These are phyloP conservation scores for Brachypterus glaber DNA, from an alignment of 2,888 invertebrate species.

Conservation along the genomic window DNA sequence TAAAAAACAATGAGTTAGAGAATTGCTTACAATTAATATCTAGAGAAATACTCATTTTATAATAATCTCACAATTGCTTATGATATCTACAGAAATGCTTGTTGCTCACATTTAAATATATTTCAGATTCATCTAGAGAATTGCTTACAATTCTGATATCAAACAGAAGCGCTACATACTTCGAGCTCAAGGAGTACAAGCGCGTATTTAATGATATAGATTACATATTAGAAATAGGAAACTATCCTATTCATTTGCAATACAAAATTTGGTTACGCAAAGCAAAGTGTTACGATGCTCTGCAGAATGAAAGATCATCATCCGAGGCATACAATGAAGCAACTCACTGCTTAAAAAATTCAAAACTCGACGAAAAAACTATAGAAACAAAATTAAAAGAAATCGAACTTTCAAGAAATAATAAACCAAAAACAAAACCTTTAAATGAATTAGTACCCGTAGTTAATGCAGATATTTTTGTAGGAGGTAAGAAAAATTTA, in stretches of 20 bases:
- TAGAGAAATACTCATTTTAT: no score
- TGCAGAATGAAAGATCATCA: slow-evolving; percentile 57
- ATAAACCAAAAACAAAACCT: slow-evolving; percentile 38
- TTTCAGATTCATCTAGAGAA: slow-evolving; percentile 40
- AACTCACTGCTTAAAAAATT: slow-evolving; percentile 56
- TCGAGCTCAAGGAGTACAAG: slow-evolving; percentile 59
- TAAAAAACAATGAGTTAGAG: no score
- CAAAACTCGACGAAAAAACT: slow-evolving; percentile 49
- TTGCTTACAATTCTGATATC: slow-evolving; percentile 63
- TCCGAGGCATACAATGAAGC: slow-evolving; percentile 57
- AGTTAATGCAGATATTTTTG: slow-evolving; percentile 47
- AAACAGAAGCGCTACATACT: slow-evolving; percentile 72
- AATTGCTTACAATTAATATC: no score
- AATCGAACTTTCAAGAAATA: slow-evolving; percentile 24
- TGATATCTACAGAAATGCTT: no score
- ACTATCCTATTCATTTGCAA: slow-evolving; percentile 62
- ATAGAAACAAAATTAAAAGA: slow-evolving; percentile 25
- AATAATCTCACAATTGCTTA: no score
- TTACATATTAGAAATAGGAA: slow-evolving; percentile 49
- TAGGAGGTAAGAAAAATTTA: no score
- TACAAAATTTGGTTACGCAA: slow-evolving; percentile 68
- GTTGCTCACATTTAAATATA: no score
- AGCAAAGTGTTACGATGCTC: slow-evolving; percentile 59
- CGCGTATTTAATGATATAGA: slow-evolving; percentile 62
- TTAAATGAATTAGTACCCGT: slow-evolving; percentile 38